These are phyloP conservation scores for Mesaphorura yosii DNA, from an alignment of 1,140 invertebrate genomes.

Conservation along the genomic window DNA sequence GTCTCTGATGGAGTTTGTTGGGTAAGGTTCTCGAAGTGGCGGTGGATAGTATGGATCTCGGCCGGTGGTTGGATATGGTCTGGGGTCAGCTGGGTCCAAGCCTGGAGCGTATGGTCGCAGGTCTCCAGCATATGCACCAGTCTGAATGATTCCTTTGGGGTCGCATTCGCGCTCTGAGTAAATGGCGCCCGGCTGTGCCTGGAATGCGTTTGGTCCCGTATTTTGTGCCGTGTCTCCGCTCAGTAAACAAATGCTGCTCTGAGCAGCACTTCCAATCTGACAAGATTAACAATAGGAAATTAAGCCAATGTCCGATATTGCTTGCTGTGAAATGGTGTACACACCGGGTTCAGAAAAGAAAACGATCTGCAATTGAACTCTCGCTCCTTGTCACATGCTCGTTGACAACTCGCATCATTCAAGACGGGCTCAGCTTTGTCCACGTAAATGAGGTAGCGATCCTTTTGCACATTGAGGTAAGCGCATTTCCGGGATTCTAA, in stretches of 20 bases:
- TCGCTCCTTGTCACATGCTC: constrained; percentile 40
- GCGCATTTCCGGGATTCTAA: constrained; percentile 36
- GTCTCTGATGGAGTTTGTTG: constrained; percentile 11
- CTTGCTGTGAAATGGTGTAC: neutral
- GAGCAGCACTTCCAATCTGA: constrained; percentile 7
- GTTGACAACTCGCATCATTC: constrained; percentile 38
- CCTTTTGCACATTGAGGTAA: constrained; percentile 36
- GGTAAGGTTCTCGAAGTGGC: constrained; percentile 19
- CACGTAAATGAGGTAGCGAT: constrained; percentile 38
- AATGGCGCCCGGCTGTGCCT: constrained; percentile 35
- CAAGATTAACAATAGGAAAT: neutral
- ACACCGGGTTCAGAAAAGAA: constrained; percentile 40
- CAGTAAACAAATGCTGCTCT: constrained; percentile 35
- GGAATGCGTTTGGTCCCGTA: constrained; percentile 37
- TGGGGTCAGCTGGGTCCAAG: constrained; percentile 9
- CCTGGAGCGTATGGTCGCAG: constrained; percentile 22
- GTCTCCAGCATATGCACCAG: constrained; percentile 13
- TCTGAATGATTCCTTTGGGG: constrained; percentile 11
- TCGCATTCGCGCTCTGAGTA: constrained; percentile 39
- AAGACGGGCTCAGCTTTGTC: constrained; percentile 38
- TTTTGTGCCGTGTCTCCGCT: constrained; percentile 37
- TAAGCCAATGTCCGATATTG: neutral
- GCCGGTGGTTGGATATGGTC: constrained; percentile 19
- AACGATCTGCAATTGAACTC: constrained; percentile 43
- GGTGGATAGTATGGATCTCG: constrained; percentile 22